Conservation (phyloP, 2,113 vertebrate genomes). For the Amphiprion percula region DNA sequence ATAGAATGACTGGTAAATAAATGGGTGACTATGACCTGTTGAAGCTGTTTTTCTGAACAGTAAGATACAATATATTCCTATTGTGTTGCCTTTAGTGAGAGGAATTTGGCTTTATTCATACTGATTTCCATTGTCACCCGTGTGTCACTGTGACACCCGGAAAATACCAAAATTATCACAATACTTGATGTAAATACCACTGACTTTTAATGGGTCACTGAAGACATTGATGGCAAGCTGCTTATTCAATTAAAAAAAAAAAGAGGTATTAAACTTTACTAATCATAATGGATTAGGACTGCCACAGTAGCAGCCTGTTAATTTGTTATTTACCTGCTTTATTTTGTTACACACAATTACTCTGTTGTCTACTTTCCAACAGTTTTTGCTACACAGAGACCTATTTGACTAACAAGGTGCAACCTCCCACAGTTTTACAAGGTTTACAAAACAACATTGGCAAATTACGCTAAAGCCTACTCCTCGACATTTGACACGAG, state of each 20-base stretch:
- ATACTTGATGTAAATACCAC: slow-evolving; percentile 8
- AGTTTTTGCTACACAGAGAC: slow-evolving; percentile 70
- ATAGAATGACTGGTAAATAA: not conserved
- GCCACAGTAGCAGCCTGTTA: slow-evolving; percentile 2
- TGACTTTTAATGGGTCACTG: not conserved
- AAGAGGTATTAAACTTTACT: slow-evolving; percentile 5
- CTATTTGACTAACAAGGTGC: slow-evolving; percentile 80
- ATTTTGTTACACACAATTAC: slow-evolving; percentile 58
- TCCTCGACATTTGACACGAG: slow-evolving; percentile 68
- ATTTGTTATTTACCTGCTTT: not conserved
- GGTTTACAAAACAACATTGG: slow-evolving; percentile 73
- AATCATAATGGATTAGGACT: not conserved
- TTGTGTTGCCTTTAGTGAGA: not conserved
- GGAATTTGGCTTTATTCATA: not conserved
- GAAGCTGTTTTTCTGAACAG: not conserved
- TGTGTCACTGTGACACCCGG: slow-evolving; percentile 21
- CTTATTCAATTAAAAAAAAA: not conserved
- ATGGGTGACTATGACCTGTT: not conserved
- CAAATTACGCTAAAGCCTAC: slow-evolving; percentile 67
- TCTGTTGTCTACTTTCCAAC: slow-evolving; percentile 35
- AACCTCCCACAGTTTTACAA: slow-evolving; percentile 78
- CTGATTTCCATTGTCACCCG: not conserved
- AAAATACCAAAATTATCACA: slow-evolving; percentile 27
- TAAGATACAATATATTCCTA: not conserved
- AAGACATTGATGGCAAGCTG: slow-evolving; percentile 1